phyloP scores from a whole-genome alignment of 2,888 invertebrate genomes.

The Xestia xanthographa region DNA sequence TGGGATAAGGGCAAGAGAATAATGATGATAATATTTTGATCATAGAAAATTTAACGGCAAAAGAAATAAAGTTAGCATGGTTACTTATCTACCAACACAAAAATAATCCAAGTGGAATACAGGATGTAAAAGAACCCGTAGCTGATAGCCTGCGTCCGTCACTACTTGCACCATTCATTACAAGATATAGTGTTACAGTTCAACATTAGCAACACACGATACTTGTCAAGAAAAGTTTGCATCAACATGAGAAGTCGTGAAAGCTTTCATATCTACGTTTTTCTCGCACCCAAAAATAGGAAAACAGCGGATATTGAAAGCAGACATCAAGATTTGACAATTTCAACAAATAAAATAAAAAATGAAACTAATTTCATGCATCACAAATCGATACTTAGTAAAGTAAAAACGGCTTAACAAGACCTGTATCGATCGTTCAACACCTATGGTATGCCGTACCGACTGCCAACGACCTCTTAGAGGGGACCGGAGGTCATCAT shows the following conservation, averaged over 20 bases:
- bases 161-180: conserved; percentile 23
- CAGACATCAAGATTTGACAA: not conserved
- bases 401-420: conserved; percentile 43
- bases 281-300: too few species aligned
- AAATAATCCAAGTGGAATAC: conserved; percentile 14
- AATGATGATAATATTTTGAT: too few species aligned
- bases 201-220: conserved; percentile 26
- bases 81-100: not conserved
- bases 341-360: not conserved
- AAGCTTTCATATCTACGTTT: not conserved
- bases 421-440: conserved; percentile 48
- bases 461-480: conserved; percentile 67
- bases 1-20: too few species aligned
- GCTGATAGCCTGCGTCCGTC: conserved; percentile 27
- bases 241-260: not conserved
- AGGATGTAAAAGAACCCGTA: conserved; percentile 38
- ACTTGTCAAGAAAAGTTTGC: conserved; percentile 1
- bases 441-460: conserved; percentile 68
- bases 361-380: not conserved
- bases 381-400: conserved; percentile 1
- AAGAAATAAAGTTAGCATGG: not conserved
- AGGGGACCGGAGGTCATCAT: conserved; percentile 68
- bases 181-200: conserved; percentile 32
- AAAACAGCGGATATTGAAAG: not conserved
- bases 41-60: not conserved